Base-by-base conservation (phyloP, 2,113 vertebrate genomes). In the Pelodiscus sinensis region DNA sequence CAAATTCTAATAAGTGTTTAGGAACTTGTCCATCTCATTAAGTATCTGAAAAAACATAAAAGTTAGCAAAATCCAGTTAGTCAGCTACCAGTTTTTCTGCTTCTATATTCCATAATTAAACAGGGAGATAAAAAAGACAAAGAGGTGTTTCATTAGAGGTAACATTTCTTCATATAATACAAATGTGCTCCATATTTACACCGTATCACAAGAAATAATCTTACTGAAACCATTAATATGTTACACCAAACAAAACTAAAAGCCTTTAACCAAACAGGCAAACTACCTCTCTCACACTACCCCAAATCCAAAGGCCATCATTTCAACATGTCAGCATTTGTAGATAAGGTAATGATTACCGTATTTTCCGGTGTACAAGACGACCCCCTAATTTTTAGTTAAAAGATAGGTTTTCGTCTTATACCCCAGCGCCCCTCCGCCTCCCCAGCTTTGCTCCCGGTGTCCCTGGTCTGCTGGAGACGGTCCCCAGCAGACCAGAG, bases 151-250 rank as follows among this genome's bases (percentile, higher is more conserved):
- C 84, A 96, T 58, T 44, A 27, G 19, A 25, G 83, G 2, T 75
- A 84, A 58, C 14, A 81, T 38, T 38, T 86, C 31, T 79, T 38
- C 50, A 65, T 88, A 31, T 78, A 89, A 38, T 51, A 68, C 35
- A 55, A 35, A 35, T 12, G 51, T 58, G 79, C 29, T 92, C 77
- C 82, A 18, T 78, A 89, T 88, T 94, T 94, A 93, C 35, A 79
- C 62, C 51, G 85, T 84, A 56, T 35, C 84, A 93, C 14, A 56
- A 65, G 96, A 95, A 96, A 90, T 82, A 93, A 94, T 29, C 51
- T 90, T 82, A 82, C 58, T 91, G 88, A 73, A 93, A 92, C 85
- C 92, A 90, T n/a, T 82, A 50, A 73, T 31, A 19, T n/a, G 25
- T 75, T 93, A 11, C 24, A 15, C 16, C 73, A 21, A 83, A 50